phyloP scores from a whole-genome alignment of 2,113 vertebrate genomes.

The Neogale vison region DNA sequence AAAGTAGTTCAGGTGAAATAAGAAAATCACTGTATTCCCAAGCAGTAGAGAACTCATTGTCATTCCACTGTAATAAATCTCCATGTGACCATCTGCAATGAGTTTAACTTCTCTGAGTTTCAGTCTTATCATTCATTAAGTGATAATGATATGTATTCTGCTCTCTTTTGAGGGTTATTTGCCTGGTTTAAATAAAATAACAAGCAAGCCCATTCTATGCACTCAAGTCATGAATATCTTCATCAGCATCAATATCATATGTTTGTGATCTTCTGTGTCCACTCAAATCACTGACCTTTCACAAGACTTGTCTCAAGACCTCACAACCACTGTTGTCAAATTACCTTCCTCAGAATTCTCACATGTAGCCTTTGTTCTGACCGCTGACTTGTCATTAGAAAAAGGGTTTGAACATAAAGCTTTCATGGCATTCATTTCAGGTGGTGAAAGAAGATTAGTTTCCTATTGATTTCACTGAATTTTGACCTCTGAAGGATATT shows the following conservation, averaged over 20 bases:
- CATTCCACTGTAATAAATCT: background rate
- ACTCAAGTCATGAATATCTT: background rate
- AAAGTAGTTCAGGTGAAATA: background rate
- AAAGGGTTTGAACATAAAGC: background rate
- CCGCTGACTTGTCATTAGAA: background rate
- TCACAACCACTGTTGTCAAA: background rate
- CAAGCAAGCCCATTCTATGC: background rate
- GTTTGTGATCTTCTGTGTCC: background rate
- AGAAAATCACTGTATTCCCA: background rate
- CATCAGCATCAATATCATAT: background rate
- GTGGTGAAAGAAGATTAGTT: background rate
- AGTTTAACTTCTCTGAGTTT: background rate
- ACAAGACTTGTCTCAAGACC: background rate
- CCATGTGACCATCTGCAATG: background rate
- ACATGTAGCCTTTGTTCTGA: background rate
- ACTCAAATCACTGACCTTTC: background rate
- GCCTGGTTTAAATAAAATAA: background rate
- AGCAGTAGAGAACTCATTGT: background rate
- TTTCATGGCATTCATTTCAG: background rate
- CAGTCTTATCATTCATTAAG: background rate
- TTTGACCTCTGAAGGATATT: background rate
- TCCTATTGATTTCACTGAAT: background rate
- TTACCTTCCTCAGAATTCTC: background rate
- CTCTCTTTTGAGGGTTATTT: slow-evolving; percentile 9
- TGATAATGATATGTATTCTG: background rate